Evolutionary conservation across 1,140 invertebrate genomes (phyloP).

Genomic region (Brachionus koreanus): DNA sequence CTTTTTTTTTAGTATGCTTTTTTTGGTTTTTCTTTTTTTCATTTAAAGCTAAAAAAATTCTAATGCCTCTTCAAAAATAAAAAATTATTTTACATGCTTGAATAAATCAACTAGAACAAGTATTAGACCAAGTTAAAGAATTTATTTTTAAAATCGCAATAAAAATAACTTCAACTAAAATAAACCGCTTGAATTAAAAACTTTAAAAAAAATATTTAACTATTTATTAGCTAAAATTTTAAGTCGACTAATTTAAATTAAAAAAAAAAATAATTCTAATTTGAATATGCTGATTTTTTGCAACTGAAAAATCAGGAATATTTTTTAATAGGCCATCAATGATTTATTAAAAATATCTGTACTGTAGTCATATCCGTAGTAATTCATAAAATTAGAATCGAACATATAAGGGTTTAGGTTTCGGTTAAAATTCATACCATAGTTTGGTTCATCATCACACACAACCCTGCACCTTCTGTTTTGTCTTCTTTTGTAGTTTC

Average conservation of each 20-base stretch:
- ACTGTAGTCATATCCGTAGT: background rate
- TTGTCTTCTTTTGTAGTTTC: background rate
- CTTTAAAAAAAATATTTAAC: background rate
- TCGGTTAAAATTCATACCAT: background rate
- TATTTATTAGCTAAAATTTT: background rate
- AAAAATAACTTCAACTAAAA: no score
- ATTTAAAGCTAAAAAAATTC: no score
- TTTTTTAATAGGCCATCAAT: background rate
- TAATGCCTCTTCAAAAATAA: no score
- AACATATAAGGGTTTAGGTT: background rate
- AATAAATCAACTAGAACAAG: no score
- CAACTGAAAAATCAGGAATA: background rate
- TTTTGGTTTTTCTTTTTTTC: no score
- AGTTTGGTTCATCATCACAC: background rate
- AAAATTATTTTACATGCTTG: no score
- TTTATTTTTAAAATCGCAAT: no score
- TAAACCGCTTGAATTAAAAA: no score
- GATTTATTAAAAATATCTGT: background rate
- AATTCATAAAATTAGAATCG: slow-evolving; percentile 12
- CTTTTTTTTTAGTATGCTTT: no score
- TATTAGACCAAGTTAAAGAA: no score
- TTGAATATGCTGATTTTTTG: background rate
- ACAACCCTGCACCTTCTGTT: background rate
- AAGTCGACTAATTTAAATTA: background rate
- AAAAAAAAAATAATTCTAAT: background rate